Base-by-base conservation (phyloP, 2,113 vertebrate genomes). In the Calyptomena viridis region DNA sequence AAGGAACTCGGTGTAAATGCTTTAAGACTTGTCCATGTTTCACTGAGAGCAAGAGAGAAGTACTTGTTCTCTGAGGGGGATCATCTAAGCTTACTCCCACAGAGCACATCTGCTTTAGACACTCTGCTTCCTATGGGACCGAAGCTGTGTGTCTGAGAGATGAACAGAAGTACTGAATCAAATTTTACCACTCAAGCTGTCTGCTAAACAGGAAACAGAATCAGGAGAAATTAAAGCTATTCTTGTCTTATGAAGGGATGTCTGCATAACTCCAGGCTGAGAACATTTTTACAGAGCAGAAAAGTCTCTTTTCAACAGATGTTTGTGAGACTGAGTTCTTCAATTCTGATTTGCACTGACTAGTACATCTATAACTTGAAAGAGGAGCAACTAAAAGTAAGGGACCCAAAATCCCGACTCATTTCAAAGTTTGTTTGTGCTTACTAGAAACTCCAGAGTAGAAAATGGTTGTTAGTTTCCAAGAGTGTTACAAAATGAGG, bases 251-350 rank as follows among this genome's bases (percentile, higher is more conserved):
- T 89, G 90, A 82, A 73, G 6, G n/a, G 84, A 91, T 78, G 93
- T 92, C 92, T 96, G 68, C 90, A 86, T 92, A 92, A 78, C 56
- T 95, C 40, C 52, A 71, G 42, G 84, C 79, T 91, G 84, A 92
- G 91, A 76, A 68, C 73, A 89, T 79, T 75, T 81, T 56, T 82
- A 37, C 16, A 59, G 76, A 95, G 78, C 59, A 95, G 87, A 82
- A 84, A 56, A 84, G 46, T 58, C 74, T 85, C 62, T 87, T 84
- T 80, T 92, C 87, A 91, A 50, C 52, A 87, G 49, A 67, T 16
- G 18, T 83, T 53, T 84, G 39, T 78, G 72, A 68, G 72, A 59
- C 30, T 30, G 67, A 66, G 56, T 86, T 91, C 66, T 90, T 73
- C 2, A 5, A 4, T 85, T 79, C 82, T 71, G 27, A 78, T 74